Evolutionary conservation across 2,797 vertebrate genomes (phyloP).

Genomic region (Catostomus latipinnis): DNA sequence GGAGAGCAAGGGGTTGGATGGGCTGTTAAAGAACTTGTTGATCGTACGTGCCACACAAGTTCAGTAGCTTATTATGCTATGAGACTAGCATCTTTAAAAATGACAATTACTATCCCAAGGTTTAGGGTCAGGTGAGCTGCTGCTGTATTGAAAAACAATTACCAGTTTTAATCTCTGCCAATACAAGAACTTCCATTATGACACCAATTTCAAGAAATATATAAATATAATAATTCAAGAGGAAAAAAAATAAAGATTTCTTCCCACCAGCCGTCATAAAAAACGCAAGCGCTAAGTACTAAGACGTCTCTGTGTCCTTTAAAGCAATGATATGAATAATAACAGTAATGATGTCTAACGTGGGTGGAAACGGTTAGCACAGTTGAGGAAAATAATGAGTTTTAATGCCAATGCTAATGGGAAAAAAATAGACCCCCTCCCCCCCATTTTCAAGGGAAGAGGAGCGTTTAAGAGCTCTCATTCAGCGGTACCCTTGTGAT

Average conservation of each 20-base stretch:
- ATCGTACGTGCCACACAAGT: background rate
- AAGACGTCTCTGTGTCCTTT: conserved; percentile 70
- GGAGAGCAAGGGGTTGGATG: background rate
- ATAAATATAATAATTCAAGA: conserved; percentile 39
- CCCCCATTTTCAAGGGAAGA: conserved; percentile 58
- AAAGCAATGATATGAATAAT: conserved; percentile 73
- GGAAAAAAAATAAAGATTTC: conserved; percentile 29
- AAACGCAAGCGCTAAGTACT: conserved; percentile 55
- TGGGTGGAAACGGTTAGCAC: conserved; percentile 66
- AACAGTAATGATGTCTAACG: conserved; percentile 69
- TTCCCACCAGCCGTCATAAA: conserved; percentile 63
- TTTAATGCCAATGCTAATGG: conserved; percentile 76
- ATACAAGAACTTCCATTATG: conserved; percentile 54
- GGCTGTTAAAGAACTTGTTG: conserved; percentile 12
- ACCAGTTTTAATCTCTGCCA: conserved; percentile 2
- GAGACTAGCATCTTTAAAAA: conserved; percentile 12
- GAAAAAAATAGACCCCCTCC: conserved; percentile 69
- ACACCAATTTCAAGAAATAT: conserved; percentile 47
- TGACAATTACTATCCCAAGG: background rate
- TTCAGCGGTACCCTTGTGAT: conserved; percentile 51
- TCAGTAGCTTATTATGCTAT: conserved; percentile 18
- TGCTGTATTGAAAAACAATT: conserved; percentile 5
- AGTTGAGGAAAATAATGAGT: conserved; percentile 73
- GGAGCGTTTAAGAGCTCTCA: conserved; percentile 71
- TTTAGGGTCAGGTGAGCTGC: conserved; percentile 17